Percentiles rank a stretch among this genome's conserved stretches.
These are phyloP conservation scores for Chaetogeoica ovagalla DNA, from an alignment of 2,888 invertebrate species.

Conservation along the genomic window DNA sequence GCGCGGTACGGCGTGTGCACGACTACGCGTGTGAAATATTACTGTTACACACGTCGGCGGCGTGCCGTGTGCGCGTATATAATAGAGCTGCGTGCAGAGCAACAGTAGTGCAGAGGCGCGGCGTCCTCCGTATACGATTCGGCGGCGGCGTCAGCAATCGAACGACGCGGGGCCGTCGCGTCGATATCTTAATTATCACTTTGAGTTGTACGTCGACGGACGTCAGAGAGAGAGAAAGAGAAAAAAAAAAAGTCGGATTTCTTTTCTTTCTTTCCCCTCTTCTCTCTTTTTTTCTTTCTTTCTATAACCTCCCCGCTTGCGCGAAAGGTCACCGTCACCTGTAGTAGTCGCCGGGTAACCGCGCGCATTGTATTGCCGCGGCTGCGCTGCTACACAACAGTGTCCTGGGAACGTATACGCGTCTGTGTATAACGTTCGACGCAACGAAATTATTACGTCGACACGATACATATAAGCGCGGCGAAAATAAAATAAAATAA, in stretches of 20 bases:
- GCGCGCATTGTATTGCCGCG: background rate
- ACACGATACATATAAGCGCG: background rate
- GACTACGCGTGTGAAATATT: background rate
- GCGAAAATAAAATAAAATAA: background rate
- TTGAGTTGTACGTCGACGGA: constrained; percentile 17
- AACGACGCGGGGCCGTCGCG: constrained; percentile 6
- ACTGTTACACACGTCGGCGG: background rate
- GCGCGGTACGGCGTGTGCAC: no score
- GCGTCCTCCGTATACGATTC: background rate
- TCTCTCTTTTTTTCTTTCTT: background rate
- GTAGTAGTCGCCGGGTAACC: constrained; percentile 19
- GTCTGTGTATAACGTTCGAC: background rate
- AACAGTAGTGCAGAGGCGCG: background rate
- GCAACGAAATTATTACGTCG: constrained; percentile 37
- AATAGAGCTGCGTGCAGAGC: no score
- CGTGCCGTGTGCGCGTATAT: background rate
- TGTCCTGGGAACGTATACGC: no score
- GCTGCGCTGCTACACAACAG: no score
- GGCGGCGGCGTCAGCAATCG: constrained; percentile 11
- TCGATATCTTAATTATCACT: constrained; percentile 52
- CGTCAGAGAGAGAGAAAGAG: constrained; percentile 23
- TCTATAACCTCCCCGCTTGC: constrained; percentile 13
- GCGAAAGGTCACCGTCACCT: constrained; percentile 40
- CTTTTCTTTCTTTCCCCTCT: background rate
- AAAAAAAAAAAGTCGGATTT: constrained; percentile 11